Base-by-base conservation (phyloP, 2,797 vertebrate genomes). In the Xenops minutus region DNA sequence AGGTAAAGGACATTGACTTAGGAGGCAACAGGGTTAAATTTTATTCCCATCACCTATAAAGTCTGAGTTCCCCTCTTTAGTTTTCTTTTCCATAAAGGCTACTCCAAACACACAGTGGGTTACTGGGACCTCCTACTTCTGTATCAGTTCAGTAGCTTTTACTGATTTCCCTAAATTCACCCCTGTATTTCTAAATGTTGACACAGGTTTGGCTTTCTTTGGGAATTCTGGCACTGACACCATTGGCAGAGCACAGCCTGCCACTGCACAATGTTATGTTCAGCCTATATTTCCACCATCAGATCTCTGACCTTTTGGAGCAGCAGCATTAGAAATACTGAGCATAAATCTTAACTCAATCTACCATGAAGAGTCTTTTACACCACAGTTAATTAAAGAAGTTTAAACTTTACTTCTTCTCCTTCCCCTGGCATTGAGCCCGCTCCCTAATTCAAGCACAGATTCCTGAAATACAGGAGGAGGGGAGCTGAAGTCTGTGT, bases 351-450 rank as follows among this genome's bases (percentile, higher is more conserved):
- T 82, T n/a, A 12, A 48, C 18, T 66, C 78, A 46, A 72, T 46
- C 43, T 89, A 75, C 66, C 72, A 74, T 55, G 85, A 72, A 81
- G 44, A 88, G 78, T 30, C 88, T 96, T 95, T 85, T 56, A 52
- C 61, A 79, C 64, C 58, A 83, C 48, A 95, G 93, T 96, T 94
- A 96, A 97, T 96, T 92, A 96, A 97, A 93, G 54, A 89, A 91
- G 75, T 95, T 96, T 89, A 93, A 90, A 89, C 15, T 23, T 19
- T 58, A 7, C 43, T 83, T 6, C 49, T 93, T 63, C 85, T 92
- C 77, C 59, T 88, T 86, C 73, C 85, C 18, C 85, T 97, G 95
- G 93, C 93, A 86, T 4, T 10, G 20, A 54, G 88, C 94, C 93
- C 90, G 56, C 61, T 95, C 76, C 48, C 80, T 75, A 92, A 92